A percentile compares a stretch with the other conserved stretches of the same genome.
Evolutionary conservation across 2,888 invertebrate genomes (phyloP).

Genomic region (Cheilosia vernalis): DNA sequence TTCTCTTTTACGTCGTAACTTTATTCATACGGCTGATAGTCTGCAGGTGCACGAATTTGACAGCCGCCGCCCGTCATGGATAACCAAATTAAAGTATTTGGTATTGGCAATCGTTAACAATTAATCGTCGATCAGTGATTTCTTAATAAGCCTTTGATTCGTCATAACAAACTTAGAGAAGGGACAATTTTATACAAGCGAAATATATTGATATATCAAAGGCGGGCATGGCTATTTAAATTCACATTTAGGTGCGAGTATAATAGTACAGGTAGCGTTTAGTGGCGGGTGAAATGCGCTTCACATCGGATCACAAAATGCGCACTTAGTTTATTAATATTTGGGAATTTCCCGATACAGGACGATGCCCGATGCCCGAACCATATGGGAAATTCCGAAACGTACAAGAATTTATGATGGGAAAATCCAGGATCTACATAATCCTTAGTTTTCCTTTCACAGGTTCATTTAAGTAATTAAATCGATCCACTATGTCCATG

Average conservation of each 20-base stretch:
- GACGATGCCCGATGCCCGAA: neutral
- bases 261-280: conserved; percentile 21
- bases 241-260: neutral
- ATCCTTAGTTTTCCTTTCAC: conserved; percentile 52
- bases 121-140: conserved; percentile 33
- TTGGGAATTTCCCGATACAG: conserved; percentile 58
- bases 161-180: conserved; percentile 1
- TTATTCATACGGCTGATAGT: conserved; percentile 51
- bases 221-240: neutral
- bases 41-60: conserved; percentile 60
- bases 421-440: conserved; percentile 62
- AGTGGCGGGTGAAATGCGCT: conserved; percentile 31
- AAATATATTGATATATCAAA: conserved; percentile 5
- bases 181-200: conserved; percentile 11
- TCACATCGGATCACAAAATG: conserved; percentile 9
- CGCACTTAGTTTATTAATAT: conserved; percentile 38
- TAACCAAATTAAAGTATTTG: conserved; percentile 39
- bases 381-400: conserved; percentile 69
- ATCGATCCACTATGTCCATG: conserved; percentile 25
- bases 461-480: conserved; percentile 57
- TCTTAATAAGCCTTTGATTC: conserved; percentile 26
- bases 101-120: conserved; percentile 11
- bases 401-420: conserved; percentile 59
- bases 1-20: conserved; percentile 47
- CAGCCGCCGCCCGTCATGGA: conserved; percentile 42